phyloP scores from a whole-genome alignment of 2,888 invertebrate species.

The Sphecodes monilicornis region DNA sequence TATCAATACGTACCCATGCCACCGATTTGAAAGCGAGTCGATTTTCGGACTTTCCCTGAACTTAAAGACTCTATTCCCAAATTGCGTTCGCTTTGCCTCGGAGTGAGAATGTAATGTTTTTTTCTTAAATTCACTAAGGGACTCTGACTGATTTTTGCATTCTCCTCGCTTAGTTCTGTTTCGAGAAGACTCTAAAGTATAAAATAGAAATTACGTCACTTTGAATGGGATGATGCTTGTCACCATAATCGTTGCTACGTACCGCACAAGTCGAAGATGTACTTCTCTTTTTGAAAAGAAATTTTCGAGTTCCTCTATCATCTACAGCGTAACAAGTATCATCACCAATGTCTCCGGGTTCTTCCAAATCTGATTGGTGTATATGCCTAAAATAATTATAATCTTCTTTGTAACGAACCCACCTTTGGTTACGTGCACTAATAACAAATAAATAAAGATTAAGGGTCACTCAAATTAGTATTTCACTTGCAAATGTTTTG shows the following conservation, averaged over 20 bases:
- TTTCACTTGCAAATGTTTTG: background rate
- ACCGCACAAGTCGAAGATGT: conserved; percentile 95
- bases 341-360: conserved; percentile 87
- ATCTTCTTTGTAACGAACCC: background rate
- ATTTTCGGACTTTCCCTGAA: conserved; percentile 83
- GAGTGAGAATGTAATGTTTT: conserved; percentile 91
- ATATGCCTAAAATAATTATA: conserved; percentile 87
- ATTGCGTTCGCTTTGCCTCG: conserved; percentile 93
- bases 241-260: conserved; percentile 77
- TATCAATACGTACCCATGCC: conserved; percentile 87
- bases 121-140: conserved; percentile 91
- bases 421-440: background rate
- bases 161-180: conserved; percentile 91
- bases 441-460: background rate
- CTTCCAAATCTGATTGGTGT: conserved; percentile 89
- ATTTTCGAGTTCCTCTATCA: conserved; percentile 91
- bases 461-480: background rate
- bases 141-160: conserved; percentile 90
- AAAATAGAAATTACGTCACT: background rate
- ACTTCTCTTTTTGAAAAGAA: conserved; percentile 94
- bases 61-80: conserved; percentile 85
- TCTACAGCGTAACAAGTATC: conserved; percentile 90
- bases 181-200: conserved; percentile 90
- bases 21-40: conserved; percentile 88
- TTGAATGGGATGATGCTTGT: background rate